phyloP scores from a whole-genome alignment of 2,888 invertebrate species.

The Catocala fraxini region DNA sequence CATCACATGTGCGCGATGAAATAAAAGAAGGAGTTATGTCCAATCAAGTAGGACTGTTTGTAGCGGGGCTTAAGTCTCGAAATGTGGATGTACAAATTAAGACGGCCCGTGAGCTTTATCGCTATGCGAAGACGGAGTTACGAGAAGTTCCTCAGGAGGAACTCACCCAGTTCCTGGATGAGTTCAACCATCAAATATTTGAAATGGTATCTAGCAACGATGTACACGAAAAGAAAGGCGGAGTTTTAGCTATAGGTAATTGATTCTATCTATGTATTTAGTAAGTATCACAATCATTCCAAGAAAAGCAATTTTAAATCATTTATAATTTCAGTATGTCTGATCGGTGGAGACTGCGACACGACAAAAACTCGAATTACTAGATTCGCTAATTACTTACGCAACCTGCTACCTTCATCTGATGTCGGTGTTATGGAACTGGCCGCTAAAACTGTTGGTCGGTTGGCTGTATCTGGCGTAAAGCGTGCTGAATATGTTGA shows the following conservation, averaged over 20 bases:
- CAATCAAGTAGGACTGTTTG: slow-evolving; percentile 92
- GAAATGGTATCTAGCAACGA: slow-evolving; percentile 98
- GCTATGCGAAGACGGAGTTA: slow-evolving; percentile 96
- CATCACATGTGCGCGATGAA: slow-evolving; percentile 37
- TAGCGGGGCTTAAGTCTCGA: slow-evolving; percentile 95
- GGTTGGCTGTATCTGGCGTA: slow-evolving; percentile 96
- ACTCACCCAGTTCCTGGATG: slow-evolving; percentile 96
- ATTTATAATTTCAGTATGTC: slow-evolving; percentile 90
- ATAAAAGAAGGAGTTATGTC: slow-evolving; percentile 72
- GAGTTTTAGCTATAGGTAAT: slow-evolving; percentile 96
- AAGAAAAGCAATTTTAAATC: too few relatives aligned
- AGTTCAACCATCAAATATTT: slow-evolving; percentile 98
- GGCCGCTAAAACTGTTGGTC: slow-evolving; percentile 98
- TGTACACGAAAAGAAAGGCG: slow-evolving; percentile 97
- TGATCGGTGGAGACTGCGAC: slow-evolving; percentile 97
- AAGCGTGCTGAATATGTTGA: slow-evolving; percentile 99
- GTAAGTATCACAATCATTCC: too few relatives aligned
- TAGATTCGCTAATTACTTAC: slow-evolving; percentile 96
- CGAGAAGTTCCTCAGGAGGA: slow-evolving; percentile 97
- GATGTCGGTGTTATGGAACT: slow-evolving; percentile 98
- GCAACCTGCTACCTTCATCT: slow-evolving; percentile 95
- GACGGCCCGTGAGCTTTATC: slow-evolving; percentile 95
- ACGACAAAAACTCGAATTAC: slow-evolving; percentile 96
- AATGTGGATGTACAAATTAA: slow-evolving; percentile 94
- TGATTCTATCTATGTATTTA: not conserved